Conservation (phyloP, 2,888 invertebrate species). For the Eupsilia transversa region DNA sequence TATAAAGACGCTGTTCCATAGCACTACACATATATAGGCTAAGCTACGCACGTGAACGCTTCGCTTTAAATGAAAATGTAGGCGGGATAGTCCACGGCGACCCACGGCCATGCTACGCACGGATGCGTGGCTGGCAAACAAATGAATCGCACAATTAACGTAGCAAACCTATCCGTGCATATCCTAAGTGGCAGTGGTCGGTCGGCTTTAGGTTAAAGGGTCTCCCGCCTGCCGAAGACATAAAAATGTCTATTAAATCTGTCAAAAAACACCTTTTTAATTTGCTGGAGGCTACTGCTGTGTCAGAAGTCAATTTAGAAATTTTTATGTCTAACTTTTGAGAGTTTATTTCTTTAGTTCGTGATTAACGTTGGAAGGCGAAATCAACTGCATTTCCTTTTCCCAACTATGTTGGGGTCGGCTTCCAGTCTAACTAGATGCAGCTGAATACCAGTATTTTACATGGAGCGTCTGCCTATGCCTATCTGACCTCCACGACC, state of each 20-base stretch:
- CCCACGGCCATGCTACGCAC: neutral
- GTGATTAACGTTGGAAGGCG: neutral
- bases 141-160: neutral
- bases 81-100: neutral
- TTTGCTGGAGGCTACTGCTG: neutral
- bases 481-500: too few relatives aligned
- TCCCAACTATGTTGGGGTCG: too few relatives aligned
- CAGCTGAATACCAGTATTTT: too few relatives aligned
- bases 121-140: neutral
- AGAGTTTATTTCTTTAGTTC: neutral
- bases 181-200: neutral
- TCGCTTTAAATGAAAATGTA: neutral
- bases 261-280: conserved; percentile 33
- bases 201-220: conserved; percentile 17
- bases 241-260: conserved; percentile 50
- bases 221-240: conserved; percentile 8
- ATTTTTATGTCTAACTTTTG: neutral
- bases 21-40: neutral
- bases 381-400: neutral
- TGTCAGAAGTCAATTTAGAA: neutral
- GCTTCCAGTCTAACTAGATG: too few relatives aligned
- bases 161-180: neutral
- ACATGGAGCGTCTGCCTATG: too few relatives aligned
- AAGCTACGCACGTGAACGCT: neutral
- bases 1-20: neutral